phyloP scores from a whole-genome alignment of 2,113 vertebrate species.

The Prunella himalayana region DNA sequence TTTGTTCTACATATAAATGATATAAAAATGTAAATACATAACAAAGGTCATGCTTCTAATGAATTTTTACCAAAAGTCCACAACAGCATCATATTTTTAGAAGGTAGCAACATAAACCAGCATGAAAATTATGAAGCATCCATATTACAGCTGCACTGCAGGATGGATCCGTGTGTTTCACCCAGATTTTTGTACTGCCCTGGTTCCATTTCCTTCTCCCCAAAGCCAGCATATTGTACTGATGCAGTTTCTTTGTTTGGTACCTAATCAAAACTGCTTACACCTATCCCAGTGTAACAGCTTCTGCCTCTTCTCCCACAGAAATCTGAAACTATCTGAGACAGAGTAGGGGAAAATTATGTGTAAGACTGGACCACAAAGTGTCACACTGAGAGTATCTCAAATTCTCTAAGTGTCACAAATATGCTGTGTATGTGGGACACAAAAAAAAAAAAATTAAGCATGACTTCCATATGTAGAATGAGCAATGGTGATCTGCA shows the following conservation, averaged over 20 bases:
- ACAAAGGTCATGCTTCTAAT: not conserved
- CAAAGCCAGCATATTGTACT: not conserved
- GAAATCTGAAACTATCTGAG: not conserved
- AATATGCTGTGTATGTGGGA: not conserved
- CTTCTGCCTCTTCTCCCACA: not conserved
- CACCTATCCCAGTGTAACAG: not conserved
- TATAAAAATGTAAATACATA: not conserved
- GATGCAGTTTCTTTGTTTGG: not conserved
- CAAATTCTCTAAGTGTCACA: not conserved
- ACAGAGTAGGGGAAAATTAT: not conserved
- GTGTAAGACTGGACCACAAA: not conserved
- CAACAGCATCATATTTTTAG: not conserved
- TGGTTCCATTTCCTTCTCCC: not conserved
- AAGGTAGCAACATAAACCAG: not conserved
- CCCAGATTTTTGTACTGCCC: not conserved
- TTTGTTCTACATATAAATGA: constrained; percentile 79
- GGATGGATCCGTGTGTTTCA: not conserved
- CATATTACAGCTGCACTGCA: not conserved
- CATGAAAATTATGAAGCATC: not conserved
- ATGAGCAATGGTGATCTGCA: not conserved
- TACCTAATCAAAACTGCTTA: not conserved
- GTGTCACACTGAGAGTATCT: not conserved
- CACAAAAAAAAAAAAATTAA: not conserved
- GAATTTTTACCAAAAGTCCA: not conserved
- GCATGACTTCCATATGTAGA: not conserved